phyloP scores from a whole-genome alignment of 2,888 invertebrate genomes.

The Amphipoea lucens region DNA sequence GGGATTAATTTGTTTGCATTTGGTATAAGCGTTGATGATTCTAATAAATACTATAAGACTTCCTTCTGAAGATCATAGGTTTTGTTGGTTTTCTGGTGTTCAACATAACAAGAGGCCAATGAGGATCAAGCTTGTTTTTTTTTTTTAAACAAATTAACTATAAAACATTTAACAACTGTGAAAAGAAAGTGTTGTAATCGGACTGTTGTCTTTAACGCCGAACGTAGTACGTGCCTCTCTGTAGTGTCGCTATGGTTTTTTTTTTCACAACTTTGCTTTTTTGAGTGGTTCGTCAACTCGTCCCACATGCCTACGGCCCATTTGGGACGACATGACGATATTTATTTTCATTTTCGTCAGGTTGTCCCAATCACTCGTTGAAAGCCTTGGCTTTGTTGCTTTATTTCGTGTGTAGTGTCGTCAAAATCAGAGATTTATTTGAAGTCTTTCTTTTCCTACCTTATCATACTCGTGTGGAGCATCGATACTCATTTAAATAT shows the following conservation, averaged over 20 bases:
- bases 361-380: too few relatives aligned
- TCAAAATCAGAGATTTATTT: neutral
- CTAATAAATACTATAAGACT: neutral
- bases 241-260: neutral
- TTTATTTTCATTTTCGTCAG: too few relatives aligned
- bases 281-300: too few relatives aligned
- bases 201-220: neutral
- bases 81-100: neutral
- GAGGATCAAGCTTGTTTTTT: neutral
- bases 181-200: neutral
- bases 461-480: neutral
- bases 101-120: neutral
- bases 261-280: neutral
- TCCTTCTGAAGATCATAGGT: neutral
- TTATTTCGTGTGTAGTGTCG: neutral
- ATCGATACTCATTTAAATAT: neutral
- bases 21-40: constrained; percentile 5
- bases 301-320: too few relatives aligned
- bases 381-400: neutral
- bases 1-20: neutral
- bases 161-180: neutral
- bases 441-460: neutral
- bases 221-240: neutral
- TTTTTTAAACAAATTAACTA: neutral
- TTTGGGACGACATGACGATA: too few relatives aligned